phyloP scores from a whole-genome alignment of 2,113 vertebrate genomes.

The Salvelinus fontinalis region DNA sequence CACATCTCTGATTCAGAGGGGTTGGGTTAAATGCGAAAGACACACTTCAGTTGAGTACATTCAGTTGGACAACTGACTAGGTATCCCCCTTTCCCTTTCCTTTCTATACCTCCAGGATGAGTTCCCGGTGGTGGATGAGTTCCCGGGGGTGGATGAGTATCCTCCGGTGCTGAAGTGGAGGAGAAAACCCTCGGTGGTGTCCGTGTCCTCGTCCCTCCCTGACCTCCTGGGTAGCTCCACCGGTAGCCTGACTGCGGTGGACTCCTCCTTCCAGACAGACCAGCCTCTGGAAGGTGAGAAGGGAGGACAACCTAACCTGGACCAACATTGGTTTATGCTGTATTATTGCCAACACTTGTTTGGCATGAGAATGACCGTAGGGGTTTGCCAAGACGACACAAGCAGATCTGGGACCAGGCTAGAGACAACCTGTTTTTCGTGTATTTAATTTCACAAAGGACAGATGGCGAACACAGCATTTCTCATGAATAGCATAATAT shows the following conservation, averaged over 20 bases:
- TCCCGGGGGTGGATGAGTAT: constrained; percentile 78
- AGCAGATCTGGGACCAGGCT: no score
- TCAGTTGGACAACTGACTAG: no score
- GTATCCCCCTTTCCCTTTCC: not conserved
- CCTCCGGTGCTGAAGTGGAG: constrained; percentile 85
- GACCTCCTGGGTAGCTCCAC: constrained; percentile 81
- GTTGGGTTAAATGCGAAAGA: no score
- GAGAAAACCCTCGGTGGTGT: constrained; percentile 80
- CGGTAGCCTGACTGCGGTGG: constrained; percentile 77
- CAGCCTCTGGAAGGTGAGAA: constrained; percentile 75
- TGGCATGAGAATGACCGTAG: no score
- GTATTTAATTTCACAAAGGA: no score
- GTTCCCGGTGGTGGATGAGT: constrained; percentile 77
- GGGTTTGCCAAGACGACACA: no score
- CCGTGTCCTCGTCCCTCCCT: constrained; percentile 82
- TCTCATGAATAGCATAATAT: not conserved
- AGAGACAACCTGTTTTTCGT: no score
- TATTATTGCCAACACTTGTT: no score
- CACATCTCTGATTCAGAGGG: no score
- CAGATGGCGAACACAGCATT: no score
- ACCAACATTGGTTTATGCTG: no score
- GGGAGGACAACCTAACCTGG: not conserved
- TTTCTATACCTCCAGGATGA: constrained; percentile 61
- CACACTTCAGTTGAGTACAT: no score
- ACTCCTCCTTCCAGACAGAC: constrained; percentile 78